A percentile compares a stretch with the other conserved stretches of the same genome.
Conservation (phyloP, 1,140 invertebrate genomes). For the Trachelipus rathkii region DNA sequence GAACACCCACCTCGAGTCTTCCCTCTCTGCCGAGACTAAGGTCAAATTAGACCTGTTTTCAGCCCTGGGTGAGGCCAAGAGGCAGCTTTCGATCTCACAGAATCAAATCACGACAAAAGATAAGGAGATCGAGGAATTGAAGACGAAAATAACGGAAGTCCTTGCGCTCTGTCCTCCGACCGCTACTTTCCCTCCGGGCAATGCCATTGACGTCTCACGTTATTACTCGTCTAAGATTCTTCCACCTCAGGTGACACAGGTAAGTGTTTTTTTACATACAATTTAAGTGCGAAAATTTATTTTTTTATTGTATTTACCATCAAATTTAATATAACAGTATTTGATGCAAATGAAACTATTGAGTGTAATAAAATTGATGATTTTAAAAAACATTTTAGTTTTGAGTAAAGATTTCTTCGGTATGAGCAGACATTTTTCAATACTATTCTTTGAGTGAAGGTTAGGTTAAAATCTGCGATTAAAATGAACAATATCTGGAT, state of each 20-base stretch:
- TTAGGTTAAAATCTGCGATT: too few species aligned
- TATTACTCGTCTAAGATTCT: slow-evolving; percentile 34
- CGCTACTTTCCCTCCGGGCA: slow-evolving; percentile 25
- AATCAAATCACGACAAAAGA: slow-evolving; percentile 76
- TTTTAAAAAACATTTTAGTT: too few species aligned
- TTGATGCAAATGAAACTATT: too few species aligned
- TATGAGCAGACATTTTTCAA: too few species aligned
- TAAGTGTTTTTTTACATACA: neutral
- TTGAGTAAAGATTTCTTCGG: too few species aligned
- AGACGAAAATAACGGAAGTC: slow-evolving; percentile 83
- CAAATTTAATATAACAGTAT: too few species aligned
- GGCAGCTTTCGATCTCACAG: slow-evolving; percentile 86
- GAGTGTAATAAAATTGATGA: too few species aligned
- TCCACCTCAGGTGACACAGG: slow-evolving; percentile 36
- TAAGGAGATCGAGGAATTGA: slow-evolving; percentile 83
- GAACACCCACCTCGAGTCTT: slow-evolving; percentile 82
- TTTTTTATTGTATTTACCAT: too few species aligned
- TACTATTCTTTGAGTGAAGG: too few species aligned
- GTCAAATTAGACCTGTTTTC: slow-evolving; percentile 90
- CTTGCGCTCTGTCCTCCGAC: slow-evolving; percentile 78
- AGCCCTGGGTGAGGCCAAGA: slow-evolving; percentile 87
- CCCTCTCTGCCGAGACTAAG: slow-evolving; percentile 87
- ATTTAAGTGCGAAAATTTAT: too few species aligned
- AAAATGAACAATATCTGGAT: too few species aligned
- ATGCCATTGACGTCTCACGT: slow-evolving; percentile 29